Percentiles rank a stretch among this genome's conserved stretches.
These are phyloP conservation scores for Macropodus opercularis DNA, from an alignment of 2,797 vertebrate species.

Conservation along the genomic window DNA sequence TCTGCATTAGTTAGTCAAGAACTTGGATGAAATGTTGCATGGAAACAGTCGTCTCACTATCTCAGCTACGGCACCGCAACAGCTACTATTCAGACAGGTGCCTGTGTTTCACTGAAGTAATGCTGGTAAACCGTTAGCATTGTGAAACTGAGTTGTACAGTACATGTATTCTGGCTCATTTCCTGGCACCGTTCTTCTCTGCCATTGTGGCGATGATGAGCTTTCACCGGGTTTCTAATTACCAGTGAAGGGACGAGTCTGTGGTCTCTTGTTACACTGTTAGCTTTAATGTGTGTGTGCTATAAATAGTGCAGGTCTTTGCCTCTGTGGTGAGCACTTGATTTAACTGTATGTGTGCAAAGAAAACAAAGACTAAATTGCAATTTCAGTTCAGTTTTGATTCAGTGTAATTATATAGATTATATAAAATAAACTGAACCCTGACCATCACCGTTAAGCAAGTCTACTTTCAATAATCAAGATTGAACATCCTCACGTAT, in stretches of 20 bases:
- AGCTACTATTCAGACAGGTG: slow-evolving; percentile 25
- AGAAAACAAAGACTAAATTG: no score
- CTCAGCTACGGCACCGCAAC: slow-evolving; percentile 13
- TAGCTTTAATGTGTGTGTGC: slow-evolving; percentile 61
- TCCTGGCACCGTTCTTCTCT: slow-evolving; percentile 23
- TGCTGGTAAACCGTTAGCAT: slow-evolving; percentile 15
- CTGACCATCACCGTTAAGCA: no score
- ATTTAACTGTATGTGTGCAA: no score
- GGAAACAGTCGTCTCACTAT: slow-evolving; percentile 13
- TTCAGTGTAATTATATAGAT: no score
- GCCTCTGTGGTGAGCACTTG: slow-evolving; percentile 47
- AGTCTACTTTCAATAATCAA: no score
- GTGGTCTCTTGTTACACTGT: slow-evolving; percentile 63
- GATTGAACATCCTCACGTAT: no score
- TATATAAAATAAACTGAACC: no score
- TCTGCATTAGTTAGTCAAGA: slow-evolving; percentile 3
- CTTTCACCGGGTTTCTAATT: slow-evolving; percentile 66
- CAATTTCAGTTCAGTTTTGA: no score
- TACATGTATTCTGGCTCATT: slow-evolving; percentile 32
- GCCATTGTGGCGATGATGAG: slow-evolving; percentile 31
- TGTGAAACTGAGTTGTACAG: slow-evolving; percentile 25
- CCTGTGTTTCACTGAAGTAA: slow-evolving; percentile 14
- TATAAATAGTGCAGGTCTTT: slow-evolving; percentile 72
- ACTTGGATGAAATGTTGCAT: slow-evolving; percentile 10
- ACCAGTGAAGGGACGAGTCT: slow-evolving; percentile 55